Percentiles rank a stretch among this genome's conserved stretches.
Conservation (phyloP, 2,797 vertebrate species). For the Spondyliosoma cantharus region DNA sequence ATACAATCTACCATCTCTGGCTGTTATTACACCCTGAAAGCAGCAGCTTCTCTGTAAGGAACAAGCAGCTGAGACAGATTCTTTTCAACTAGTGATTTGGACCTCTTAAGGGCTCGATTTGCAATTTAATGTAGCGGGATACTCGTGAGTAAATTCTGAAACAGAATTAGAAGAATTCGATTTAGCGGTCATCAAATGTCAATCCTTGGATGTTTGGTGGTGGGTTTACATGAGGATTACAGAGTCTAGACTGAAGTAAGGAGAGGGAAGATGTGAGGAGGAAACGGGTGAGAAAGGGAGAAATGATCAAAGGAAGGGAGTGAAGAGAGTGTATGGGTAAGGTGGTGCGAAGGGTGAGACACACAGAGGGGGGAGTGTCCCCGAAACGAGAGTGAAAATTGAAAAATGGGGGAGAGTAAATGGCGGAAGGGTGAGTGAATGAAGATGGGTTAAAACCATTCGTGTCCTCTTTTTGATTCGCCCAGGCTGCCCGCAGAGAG, state of each 20-base stretch:
- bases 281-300: background rate
- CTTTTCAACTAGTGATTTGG: background rate
- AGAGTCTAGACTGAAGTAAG: background rate
- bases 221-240: background rate
- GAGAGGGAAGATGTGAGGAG: background rate
- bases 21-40: constrained; percentile 7
- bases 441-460: constrained; percentile 34
- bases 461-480: constrained; percentile 35
- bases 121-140: background rate
- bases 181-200: background rate
- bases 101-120: background rate
- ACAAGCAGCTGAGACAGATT: background rate
- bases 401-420: constrained; percentile 45
- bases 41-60: constrained; percentile 10
- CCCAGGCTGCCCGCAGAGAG: constrained; percentile 37
- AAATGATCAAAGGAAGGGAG: constrained; percentile 5
- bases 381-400: constrained; percentile 50
- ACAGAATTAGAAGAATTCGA: background rate
- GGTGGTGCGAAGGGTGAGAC: background rate
- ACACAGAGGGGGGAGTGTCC: background rate
- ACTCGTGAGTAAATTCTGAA: background rate
- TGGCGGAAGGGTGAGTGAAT: constrained; percentile 31
- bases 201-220: background rate
- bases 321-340: constrained; percentile 14
- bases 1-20: constrained; percentile 17